Evolutionary conservation across 2,797 vertebrate genomes (phyloP), one percentile per base, ranked within the genome.

Genomic region (Acanthis flammea): DNA sequence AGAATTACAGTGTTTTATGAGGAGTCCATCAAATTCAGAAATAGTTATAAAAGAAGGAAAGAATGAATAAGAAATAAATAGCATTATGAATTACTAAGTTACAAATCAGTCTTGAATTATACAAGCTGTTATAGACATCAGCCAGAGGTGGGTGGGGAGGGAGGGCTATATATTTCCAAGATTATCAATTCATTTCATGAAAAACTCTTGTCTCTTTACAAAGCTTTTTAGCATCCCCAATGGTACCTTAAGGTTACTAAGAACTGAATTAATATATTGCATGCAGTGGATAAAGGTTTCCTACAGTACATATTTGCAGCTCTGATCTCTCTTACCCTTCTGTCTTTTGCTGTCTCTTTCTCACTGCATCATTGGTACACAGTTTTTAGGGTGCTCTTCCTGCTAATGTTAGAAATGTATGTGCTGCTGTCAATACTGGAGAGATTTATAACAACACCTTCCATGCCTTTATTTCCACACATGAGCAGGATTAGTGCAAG

Each of bases 61-160:
- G 66, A 88, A 80, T 41, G 14, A 73, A 48, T 19, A 61, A 77
- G 39, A 83, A 77, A 94, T 66, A 90, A 88, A 93, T 23, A 90
- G 17, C 27, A 48, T 66, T 63, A 48, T 28, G 23, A 39, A 39
- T 17, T 88, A 51, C 25, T 58, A 81, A 68, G 42, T 75, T 55
- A 92, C 76, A 84, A 87, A 87, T 86, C 45, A 76, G n/a, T 88
- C 44, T 78, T 78, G 22, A 94, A 95, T 70, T 76, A 90, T 39
- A 70, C 14, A 58, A 67, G 24, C 30, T 72, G 31, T 79, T 70
- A 39, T 2, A 73, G 60, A 60, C 22, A 86, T 28, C 16, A 86
- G 48, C 6, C 13, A 51, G 25, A 10, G 23, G 7, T n/a, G 4
- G 12, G 23, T 10, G 4, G 3, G 10, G 15, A 19, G 27, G 8